Percentiles rank a stretch among this genome's conserved stretches.
Conservation (phyloP, 2,797 vertebrate species). For the Luscinia luscinia region DNA sequence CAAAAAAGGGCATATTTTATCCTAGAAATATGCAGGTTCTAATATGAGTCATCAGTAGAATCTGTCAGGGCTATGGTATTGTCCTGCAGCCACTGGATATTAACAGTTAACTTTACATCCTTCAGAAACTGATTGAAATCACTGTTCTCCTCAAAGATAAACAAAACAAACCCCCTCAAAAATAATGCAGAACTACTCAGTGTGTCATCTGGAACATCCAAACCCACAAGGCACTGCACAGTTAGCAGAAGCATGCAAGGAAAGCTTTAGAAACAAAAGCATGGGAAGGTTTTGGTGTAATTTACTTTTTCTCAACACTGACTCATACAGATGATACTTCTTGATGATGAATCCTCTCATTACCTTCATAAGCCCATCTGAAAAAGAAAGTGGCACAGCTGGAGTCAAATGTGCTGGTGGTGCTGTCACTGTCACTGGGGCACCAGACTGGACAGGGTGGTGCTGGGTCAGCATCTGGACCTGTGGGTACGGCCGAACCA, state of each 20-base stretch:
- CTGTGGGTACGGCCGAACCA: constrained; percentile 95
- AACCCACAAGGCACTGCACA: background rate
- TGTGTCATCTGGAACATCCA: background rate
- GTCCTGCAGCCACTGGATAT: background rate
- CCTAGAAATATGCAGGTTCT: background rate
- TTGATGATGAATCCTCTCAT: background rate
- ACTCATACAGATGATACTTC: fast-evolving
- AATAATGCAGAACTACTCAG: background rate
- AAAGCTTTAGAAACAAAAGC: background rate
- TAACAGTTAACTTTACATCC: background rate
- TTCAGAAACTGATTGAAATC: background rate
- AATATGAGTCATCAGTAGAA: background rate
- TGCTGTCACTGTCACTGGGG: constrained; percentile 87
- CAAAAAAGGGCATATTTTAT: background rate
- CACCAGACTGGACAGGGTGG: constrained; percentile 86
- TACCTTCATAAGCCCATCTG: constrained; percentile 95
- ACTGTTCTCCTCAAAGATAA: background rate
- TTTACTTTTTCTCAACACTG: background rate
- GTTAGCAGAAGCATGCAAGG: fast-evolving
- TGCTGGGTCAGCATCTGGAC: constrained; percentile 88
- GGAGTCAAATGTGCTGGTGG: constrained; percentile 88
- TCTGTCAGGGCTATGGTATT: background rate
- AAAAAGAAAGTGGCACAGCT: constrained; percentile 87
- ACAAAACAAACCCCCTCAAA: background rate
- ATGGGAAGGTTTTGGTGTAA: background rate